These are phyloP conservation scores for Morpho achilles DNA, from an alignment of 2,888 invertebrate species.

Conservation along the genomic window DNA sequence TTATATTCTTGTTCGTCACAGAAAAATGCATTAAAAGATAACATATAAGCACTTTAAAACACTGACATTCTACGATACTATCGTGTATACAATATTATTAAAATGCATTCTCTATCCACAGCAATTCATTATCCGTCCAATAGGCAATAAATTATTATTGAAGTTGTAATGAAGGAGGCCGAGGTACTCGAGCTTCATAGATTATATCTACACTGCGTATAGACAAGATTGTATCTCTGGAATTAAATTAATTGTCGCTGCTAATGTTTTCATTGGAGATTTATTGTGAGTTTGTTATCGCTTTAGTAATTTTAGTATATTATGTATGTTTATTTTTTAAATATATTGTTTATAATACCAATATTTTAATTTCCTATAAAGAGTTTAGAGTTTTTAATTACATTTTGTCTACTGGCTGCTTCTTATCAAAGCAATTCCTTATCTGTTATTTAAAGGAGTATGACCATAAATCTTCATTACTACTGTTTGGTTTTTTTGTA, in stretches of 20 bases:
- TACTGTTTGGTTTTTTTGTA: too few relatives aligned
- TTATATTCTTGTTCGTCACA: neutral
- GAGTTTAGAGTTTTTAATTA: too few relatives aligned
- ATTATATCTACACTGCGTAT: slow-evolving; percentile 45
- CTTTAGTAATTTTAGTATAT: slow-evolving; percentile 1
- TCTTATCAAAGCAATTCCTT: too few relatives aligned
- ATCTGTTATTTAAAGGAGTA: too few relatives aligned
- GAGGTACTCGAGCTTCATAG: slow-evolving; percentile 28
- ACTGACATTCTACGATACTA: too few relatives aligned
- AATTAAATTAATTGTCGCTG: slow-evolving; percentile 60
- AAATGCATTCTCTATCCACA: slow-evolving; percentile 5
- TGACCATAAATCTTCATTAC: too few relatives aligned
- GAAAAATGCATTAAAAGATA: neutral
- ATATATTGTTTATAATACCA: too few relatives aligned
- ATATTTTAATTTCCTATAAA: too few relatives aligned
- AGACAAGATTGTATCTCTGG: slow-evolving; percentile 52
- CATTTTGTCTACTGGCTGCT: too few relatives aligned
- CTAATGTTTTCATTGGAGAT: slow-evolving; percentile 44
- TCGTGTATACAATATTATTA: slow-evolving; percentile 7
- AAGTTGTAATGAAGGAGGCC: slow-evolving; percentile 42
- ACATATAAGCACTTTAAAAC: too few relatives aligned
- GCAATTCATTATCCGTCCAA: slow-evolving; percentile 23
- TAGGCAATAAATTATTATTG: slow-evolving; percentile 38
- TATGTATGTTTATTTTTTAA: too few relatives aligned
- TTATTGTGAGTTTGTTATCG: slow-evolving; percentile 10